phyloP scores from a whole-genome alignment of 2,888 invertebrate species.

The Pinctada fucata region DNA sequence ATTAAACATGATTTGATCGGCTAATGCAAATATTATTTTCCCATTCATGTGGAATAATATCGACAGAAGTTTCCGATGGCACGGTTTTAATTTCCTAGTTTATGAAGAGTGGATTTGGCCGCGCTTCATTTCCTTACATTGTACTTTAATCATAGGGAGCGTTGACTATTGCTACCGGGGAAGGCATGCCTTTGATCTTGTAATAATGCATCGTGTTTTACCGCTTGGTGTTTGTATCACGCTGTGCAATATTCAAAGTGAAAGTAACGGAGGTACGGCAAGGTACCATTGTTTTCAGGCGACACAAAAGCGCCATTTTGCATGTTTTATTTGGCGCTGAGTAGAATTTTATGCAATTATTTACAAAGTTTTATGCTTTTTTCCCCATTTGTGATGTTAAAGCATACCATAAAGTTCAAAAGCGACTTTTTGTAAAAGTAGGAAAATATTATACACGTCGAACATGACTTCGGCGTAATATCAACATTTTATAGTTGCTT shows the following conservation, averaged over 20 bases:
- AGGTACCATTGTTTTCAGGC: too few species aligned
- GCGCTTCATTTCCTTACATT: neutral
- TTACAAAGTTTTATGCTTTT: too few species aligned
- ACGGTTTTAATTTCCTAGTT: neutral
- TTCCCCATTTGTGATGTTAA: too few species aligned
- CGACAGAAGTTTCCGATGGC: neutral
- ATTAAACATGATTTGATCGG: neutral
- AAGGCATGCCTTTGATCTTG: constrained; percentile 1
- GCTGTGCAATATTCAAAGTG: neutral
- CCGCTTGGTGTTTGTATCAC: neutral
- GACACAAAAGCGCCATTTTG: too few species aligned
- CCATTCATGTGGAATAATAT: neutral
- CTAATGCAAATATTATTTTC: neutral
- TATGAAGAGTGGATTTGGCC: neutral
- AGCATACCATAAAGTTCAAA: too few species aligned
- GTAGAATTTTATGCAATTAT: too few species aligned
- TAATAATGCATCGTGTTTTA: neutral
- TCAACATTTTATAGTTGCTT: too few species aligned
- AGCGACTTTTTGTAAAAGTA: too few species aligned
- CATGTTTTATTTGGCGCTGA: too few species aligned
- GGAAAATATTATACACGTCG: too few species aligned
- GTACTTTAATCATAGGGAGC: neutral
- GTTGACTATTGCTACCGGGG: neutral
- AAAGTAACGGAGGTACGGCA: neutral
- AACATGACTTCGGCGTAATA: too few species aligned